Conservation (phyloP, 1,140 invertebrate genomes). For the Apis florea region DNA sequence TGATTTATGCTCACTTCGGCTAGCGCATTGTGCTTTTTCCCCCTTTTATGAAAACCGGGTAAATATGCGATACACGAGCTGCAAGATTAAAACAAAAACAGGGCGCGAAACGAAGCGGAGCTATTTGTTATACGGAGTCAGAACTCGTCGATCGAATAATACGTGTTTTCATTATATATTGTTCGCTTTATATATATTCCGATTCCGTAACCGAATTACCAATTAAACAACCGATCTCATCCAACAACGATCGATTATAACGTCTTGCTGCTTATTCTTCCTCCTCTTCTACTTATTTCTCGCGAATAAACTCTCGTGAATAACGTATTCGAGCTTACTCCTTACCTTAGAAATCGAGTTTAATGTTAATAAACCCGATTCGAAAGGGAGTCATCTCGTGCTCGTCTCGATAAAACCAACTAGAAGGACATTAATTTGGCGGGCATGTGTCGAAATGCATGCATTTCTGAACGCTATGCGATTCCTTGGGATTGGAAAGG, state of each 20-base stretch:
- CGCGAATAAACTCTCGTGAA: not conserved
- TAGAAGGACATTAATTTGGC: conserved; percentile 24
- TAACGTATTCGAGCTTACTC: not conserved
- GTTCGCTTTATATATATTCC: no score
- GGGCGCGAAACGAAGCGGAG: not conserved
- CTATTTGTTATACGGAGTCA: not conserved
- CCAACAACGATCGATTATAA: not conserved
- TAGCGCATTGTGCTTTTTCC: conserved; percentile 48
- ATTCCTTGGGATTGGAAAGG: conserved; percentile 28
- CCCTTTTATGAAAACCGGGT: not conserved
- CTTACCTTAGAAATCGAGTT: not conserved
- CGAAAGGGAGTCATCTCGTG: not conserved
- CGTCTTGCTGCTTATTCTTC: not conserved
- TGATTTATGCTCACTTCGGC: conserved; percentile 60
- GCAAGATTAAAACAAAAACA: not conserved
- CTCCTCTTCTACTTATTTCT: no score
- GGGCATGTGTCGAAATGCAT: not conserved
- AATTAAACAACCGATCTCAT: not conserved
- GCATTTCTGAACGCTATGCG: conserved; percentile 12
- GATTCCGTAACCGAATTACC: not conserved
- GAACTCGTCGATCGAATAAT: not conserved
- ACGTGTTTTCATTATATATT: not conserved
- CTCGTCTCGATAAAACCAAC: not conserved
- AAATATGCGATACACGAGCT: not conserved
- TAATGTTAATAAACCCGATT: conserved; percentile 8